Evolutionary conservation across 2,797 vertebrate genomes (phyloP), one percentile per base, ranked within the genome.

Genomic region (Pterois miles): DNA sequence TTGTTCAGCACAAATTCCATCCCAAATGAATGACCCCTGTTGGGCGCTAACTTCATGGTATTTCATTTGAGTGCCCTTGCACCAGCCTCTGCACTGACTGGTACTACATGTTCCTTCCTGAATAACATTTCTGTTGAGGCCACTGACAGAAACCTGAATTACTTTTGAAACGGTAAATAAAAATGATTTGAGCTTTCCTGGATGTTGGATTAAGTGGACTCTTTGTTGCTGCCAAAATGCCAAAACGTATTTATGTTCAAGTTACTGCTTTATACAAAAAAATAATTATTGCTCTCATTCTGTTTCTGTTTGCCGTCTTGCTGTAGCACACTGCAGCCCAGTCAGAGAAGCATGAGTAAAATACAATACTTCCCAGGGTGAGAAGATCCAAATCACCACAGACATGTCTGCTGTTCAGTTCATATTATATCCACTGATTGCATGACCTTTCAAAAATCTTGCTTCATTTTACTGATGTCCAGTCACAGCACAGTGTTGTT

Each of bases 1-100:
- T 90, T 92, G 88, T 93, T 89, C 80, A 56, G 80, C 12, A 29
- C 31, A 79, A 89, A 93, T 93, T 93, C 89, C 89, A 84, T 65
- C 68, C 80, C 69, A 84, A 83, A 85, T 81, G 71, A 86, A 62
- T 69, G 85, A 88, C 74, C 76, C 83, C 76, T 58, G 76, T 73
- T 71, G 88, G 71, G 79, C 62, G 56, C 31, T 52, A 64, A 78
- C 65, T 65, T 80, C 74, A 74, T 72, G 71, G 66, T 50, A 80
- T 89, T 87, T 87, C 11, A 79, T 82, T 62, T 0, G 25, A 40
- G 29, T 46, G 71, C 58, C 70, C 31, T 75, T 71, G 34, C 57
- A 81, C 71, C 82, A 73, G 71, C 75, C 38, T 77, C 60, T 76
- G 65, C n/a, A n/a, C 65, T 60, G 64, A 58, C 68, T 65, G 70